Base-by-base conservation (phyloP, 2,113 vertebrate species). In the Xyrauchen texanus region DNA sequence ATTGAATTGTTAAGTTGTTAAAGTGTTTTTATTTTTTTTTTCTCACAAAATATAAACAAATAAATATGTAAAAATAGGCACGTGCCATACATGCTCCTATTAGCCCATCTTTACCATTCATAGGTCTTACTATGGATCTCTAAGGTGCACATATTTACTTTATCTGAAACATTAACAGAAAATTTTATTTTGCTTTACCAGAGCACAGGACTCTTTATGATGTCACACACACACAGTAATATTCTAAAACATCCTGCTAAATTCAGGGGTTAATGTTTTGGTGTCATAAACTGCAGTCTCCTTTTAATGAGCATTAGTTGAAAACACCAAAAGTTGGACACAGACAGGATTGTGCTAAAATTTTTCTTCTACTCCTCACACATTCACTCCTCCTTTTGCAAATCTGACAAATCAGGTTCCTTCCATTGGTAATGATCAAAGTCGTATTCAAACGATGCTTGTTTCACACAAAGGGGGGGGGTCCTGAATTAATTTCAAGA, bases 371-470 rank as follows among this genome's bases (percentile, higher is more conserved):
- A n/a, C n/a, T n/a, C n/a, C n/a, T n/a, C n/a, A n/a, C n/a, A n/a
- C n/a, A n/a, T n/a, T n/a, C 53, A 52, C 45, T 34, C 44, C 21
- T 51, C 45, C 12, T 47, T 13, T 71, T 72, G 60, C 11, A 77
- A 63, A 81, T 70, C 64, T 82, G 81, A 77, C 78, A 83, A 15
- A 65, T 70, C 68, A 78, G 70, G 34, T 80, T 77, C 61, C 67
- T 63, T 79, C 76, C 78, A 62, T 49, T 49, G 44, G 76, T 53
- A 52, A 68, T 81, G 86, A 85, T 87, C 84, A 86, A 86, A 86
- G 85, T 80, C 67, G 13, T 72, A 78, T 81, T 80, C 78, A 78
- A 62, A 12, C 77, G 47, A 47, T 11, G 64, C 57, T 65, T 70
- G 74, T 85, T 84, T 81, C 47, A 51, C 66, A 61, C 55, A 49